Evolutionary conservation across 2,888 invertebrate species (phyloP).

Genomic region (Rhingia rostrata): DNA sequence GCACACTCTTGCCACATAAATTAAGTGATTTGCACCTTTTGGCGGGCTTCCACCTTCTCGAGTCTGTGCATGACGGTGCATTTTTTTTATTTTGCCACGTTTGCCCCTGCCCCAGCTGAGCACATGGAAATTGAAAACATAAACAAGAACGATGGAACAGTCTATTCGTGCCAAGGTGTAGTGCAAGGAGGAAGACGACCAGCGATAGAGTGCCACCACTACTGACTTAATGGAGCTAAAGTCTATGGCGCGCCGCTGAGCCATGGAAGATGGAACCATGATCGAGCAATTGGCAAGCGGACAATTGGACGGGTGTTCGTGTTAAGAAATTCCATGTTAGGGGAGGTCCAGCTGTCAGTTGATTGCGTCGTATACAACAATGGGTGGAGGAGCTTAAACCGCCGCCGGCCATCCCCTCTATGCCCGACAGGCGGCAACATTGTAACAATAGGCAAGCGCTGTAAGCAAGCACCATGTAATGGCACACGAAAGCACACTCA

Average conservation of each 20-base stretch:
- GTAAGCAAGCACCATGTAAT: slow-evolving; percentile 24
- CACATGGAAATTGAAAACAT: slow-evolving; percentile 64
- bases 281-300: slow-evolving; percentile 64
- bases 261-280: slow-evolving; percentile 7
- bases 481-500: not conserved
- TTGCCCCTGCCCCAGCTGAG: not conserved
- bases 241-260: not conserved
- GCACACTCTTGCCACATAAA: slow-evolving; percentile 58
- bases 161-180: slow-evolving; percentile 41
- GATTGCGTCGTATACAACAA: slow-evolving; percentile 51
- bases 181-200: slow-evolving; percentile 26
- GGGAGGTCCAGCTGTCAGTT: slow-evolving; percentile 61
- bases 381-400: slow-evolving; percentile 42
- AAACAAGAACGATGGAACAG: slow-evolving; percentile 36
- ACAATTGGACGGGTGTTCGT: slow-evolving; percentile 26
- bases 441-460: slow-evolving; percentile 35
- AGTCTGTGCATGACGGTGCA: not conserved
- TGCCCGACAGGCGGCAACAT: slow-evolving; percentile 27
- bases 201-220: slow-evolving; percentile 4
- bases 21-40: slow-evolving; percentile 74
- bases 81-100: slow-evolving; percentile 22
- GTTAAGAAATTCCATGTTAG: slow-evolving; percentile 49
- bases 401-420: not conserved
- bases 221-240: slow-evolving; percentile 12
- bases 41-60: slow-evolving; percentile 51